Conservation (phyloP, 1,140 invertebrate species). For the Hydropsyche tenuis region DNA sequence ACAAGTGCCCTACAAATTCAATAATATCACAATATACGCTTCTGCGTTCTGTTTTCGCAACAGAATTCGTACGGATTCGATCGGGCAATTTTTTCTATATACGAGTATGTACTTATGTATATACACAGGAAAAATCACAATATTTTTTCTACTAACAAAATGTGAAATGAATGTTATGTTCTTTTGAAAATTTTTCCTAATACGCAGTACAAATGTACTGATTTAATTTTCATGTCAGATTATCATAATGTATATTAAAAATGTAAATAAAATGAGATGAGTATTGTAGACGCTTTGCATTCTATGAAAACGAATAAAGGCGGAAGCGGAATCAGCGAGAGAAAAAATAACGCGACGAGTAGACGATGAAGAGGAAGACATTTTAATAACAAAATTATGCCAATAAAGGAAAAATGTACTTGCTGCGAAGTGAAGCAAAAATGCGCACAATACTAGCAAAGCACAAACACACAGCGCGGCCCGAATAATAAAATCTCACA, state of each 20-base stretch:
- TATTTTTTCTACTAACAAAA: too few species aligned
- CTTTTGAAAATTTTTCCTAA: too few species aligned
- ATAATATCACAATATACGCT: conserved; percentile 36
- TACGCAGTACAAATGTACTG: too few species aligned
- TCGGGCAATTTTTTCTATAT: too few species aligned
- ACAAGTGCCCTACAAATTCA: conserved; percentile 28
- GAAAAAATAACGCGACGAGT: too few species aligned
- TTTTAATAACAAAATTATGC: conserved; percentile 42
- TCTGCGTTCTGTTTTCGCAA: not conserved
- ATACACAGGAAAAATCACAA: too few species aligned
- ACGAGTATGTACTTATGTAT: too few species aligned
- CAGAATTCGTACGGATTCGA: not conserved
- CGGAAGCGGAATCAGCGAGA: not conserved
- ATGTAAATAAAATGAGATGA: too few species aligned
- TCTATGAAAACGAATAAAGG: not conserved
- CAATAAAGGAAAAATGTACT: conserved; percentile 42
- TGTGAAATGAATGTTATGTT: too few species aligned
- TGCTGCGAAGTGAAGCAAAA: conserved; percentile 36
- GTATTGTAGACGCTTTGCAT: conserved; percentile 28
- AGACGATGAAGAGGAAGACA: conserved; percentile 27
- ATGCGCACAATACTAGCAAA: conserved; percentile 32
- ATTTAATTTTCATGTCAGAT: too few species aligned
- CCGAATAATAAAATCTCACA: conserved; percentile 44
- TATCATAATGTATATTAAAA: too few species aligned
- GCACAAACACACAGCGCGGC: conserved; percentile 36